Evolutionary conservation across 1,140 invertebrate genomes (phyloP).

Genomic region (Battus philenor): DNA sequence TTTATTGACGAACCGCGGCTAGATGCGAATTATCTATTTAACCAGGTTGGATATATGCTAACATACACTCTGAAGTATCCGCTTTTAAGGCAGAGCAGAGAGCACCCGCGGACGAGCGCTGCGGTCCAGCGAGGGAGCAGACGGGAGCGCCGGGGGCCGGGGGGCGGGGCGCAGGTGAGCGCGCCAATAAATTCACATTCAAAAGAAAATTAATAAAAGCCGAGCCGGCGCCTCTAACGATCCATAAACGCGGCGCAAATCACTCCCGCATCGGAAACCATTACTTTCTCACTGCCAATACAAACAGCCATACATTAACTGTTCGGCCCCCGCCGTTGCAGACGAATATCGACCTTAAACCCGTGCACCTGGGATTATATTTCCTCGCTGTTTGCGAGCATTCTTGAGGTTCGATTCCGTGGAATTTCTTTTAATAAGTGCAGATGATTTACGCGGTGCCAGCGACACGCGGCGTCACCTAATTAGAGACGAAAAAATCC

Average conservation of each 20-base stretch:
- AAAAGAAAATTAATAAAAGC: constrained; percentile 36
- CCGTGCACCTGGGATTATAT: constrained; percentile 16
- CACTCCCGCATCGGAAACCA: constrained; percentile 47
- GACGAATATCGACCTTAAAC: constrained; percentile 16
- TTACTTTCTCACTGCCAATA: constrained; percentile 41
- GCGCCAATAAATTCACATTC: constrained; percentile 22
- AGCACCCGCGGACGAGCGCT: too few species aligned
- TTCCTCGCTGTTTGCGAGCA: constrained; percentile 24
- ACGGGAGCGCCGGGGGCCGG: too few species aligned
- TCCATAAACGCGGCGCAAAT: constrained; percentile 38
- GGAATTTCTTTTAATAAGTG: constrained; percentile 56
- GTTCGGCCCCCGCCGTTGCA: not conserved
- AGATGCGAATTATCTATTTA: too few species aligned
- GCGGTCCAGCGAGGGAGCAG: too few species aligned
- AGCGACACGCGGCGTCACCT: constrained; percentile 42
- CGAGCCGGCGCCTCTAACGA: constrained; percentile 17
- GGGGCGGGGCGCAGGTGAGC: too few species aligned
- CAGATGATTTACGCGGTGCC: constrained; percentile 59
- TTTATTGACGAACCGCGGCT: too few species aligned
- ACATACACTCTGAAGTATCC: too few species aligned
- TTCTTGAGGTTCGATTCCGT: constrained; percentile 51
- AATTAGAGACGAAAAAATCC: constrained; percentile 54
- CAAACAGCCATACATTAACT: constrained; percentile 22
- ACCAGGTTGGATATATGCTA: too few species aligned
- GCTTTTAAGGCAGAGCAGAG: too few species aligned